Base-by-base conservation (phyloP, 2,888 invertebrate genomes). In the Noctua fimbriata region DNA sequence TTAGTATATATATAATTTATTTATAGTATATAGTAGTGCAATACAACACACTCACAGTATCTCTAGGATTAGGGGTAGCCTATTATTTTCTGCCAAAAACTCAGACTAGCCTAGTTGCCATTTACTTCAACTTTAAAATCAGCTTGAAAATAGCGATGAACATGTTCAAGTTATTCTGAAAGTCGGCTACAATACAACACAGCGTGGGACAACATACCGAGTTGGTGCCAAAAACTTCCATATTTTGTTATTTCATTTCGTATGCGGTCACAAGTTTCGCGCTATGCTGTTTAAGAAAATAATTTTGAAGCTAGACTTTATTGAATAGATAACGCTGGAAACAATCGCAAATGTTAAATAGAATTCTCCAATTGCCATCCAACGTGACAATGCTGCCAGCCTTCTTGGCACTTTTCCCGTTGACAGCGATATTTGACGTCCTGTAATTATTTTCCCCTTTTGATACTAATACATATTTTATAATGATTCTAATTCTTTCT, bases 231-330 rank as follows among this genome's bases (percentile, higher is more conserved):
- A 85, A 78, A 83, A 73, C 84, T 76, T 65, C 36, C 74, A 70
- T 69, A 83, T 87, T 83, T 73, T 85, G 79, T 85, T 87, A 87
- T 87, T 85, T 87, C 63, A 79, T 83, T 87, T 87, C 58, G 79
- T 79, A 73, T 73, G 76, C 76, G 79, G 79, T 71, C 76, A 74
- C 84, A 76, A 71, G 76, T 83, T 70, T 73, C 24, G 65, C 55
- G 66, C 47, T 66, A 36, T 71, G 58, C 55, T 78, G 69, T 73
- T 76, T 36, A 71, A 82, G 36, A 71, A 69, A 65, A 83, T 65
- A 36, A 74, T 74, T 75, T 55, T 66, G 6, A 74, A 69, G 36
- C 18, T 36, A 69, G 21, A 69, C 63, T 58, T 82, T 65, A 55
- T 86, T 60, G 36, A 72, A 76, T 47, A 55, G 5, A n/a, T 72